These are phyloP conservation scores for Buceros bicornis DNA, from an alignment of 2,797 vertebrate genomes.

Conservation along the genomic window DNA sequence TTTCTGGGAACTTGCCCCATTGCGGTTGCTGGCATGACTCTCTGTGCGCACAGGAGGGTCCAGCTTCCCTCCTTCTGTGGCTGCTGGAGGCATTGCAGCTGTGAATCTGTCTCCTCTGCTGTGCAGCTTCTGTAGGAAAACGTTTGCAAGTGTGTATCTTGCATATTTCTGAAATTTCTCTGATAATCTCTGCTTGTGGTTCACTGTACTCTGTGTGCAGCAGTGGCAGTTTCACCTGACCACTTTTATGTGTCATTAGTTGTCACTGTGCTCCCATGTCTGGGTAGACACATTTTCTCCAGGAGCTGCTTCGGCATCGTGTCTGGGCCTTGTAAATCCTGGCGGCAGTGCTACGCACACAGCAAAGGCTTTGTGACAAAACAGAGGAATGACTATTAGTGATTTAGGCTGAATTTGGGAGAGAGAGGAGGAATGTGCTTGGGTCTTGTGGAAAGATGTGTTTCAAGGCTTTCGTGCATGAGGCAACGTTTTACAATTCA, in stretches of 20 bases:
- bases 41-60: neutral
- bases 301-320: neutral
- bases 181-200: neutral
- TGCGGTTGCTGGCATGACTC: neutral
- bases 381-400: slow-evolving; percentile 2
- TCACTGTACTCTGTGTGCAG: neutral
- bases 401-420: neutral
- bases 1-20: neutral
- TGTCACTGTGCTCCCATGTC: neutral
- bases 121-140: neutral
- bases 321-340: slow-evolving; percentile 41
- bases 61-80: neutral
- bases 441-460: neutral
- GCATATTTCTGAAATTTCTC: neutral
- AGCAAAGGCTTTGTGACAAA: slow-evolving; percentile 13
- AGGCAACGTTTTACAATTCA: neutral
- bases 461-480: neutral
- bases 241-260: slow-evolving; percentile 7
- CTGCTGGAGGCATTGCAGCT: neutral
- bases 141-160: fast-evolving
- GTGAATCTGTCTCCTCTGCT: neutral
- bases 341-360: fast-evolving
- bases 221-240: neutral
- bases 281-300: neutral
- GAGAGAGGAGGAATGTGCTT: neutral